Conservation (phyloP, 2,888 invertebrate species). For the Cylloceria caligata region DNA sequence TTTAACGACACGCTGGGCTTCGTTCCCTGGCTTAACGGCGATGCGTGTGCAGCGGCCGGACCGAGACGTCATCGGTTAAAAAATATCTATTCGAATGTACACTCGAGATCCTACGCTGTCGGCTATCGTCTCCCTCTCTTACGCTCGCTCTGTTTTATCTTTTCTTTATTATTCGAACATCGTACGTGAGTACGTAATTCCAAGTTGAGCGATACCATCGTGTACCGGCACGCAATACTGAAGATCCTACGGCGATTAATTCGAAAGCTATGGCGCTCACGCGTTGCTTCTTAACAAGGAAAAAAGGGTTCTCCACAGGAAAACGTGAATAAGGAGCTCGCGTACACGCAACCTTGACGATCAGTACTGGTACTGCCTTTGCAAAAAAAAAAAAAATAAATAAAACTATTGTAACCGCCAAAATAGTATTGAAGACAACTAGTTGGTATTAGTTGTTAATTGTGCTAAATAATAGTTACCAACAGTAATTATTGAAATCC, state of each 20-base stretch:
- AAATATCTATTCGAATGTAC: slow-evolving; percentile 55
- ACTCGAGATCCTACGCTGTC: slow-evolving; percentile 16
- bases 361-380: slow-evolving; percentile 31
- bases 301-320: slow-evolving; percentile 18
- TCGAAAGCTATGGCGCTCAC: slow-evolving; percentile 24
- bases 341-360: slow-evolving; percentile 32
- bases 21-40: slow-evolving; percentile 39
- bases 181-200: slow-evolving; percentile 58
- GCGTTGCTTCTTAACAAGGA: not conserved
- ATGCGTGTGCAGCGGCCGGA: slow-evolving; percentile 60
- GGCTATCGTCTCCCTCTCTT: not conserved
- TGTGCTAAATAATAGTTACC: no score
- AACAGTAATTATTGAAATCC: no score
- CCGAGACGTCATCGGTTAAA: slow-evolving; percentile 61
- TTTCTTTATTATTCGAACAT: slow-evolving; percentile 45
- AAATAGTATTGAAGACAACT: no score
- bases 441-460: no score
- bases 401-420: not conserved
- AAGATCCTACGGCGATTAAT: slow-evolving; percentile 42
- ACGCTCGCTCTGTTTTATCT: slow-evolving; percentile 8
- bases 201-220: slow-evolving; percentile 39
- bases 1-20: slow-evolving; percentile 59
- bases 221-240: slow-evolving; percentile 21
- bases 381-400: not conserved
- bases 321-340: not conserved